Base-by-base conservation (phyloP, 2,888 invertebrate species). In the Galeruca laticollis region DNA sequence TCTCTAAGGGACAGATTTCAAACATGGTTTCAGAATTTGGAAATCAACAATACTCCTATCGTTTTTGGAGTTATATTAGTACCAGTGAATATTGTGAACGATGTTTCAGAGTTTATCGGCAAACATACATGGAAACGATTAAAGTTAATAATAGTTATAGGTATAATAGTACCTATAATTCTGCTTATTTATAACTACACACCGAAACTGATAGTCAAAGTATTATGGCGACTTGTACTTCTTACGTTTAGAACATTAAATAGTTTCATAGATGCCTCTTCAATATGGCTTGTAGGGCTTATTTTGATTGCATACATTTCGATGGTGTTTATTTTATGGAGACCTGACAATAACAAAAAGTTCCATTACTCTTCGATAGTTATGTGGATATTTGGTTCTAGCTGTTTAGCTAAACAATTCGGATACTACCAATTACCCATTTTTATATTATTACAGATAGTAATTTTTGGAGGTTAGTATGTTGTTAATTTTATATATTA, bases 51-150 rank as follows among this genome's bases (percentile, higher is more conserved):
- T 73, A 91, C 90, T 4, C 92, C 93, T 76, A 87, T 94, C 43
- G 80, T 93, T 56, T 82, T 91, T 33, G 87, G 88, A 31, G 68
- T 86, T 33, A 74, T 89, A 73, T 84, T 92, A 70, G 88, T 92
- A 63, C 98, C 98, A 1, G 81, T 96, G 21, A 91, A 93, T 82
- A 88, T 94, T 43, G 87, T 94, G 2, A 94, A 96, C 82, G 88
- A 89, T 77, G 86, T 92, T 10, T 94, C 96, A 0, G 93, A 95
- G 77, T 87, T 89, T 57, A 88, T 96, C 66, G 94, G 94, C 10
- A 87, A 88, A 72, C 91, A 91, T 81, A 87, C 96, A 63, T 88
- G 88, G 77, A 89, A 90, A 75, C 90, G 94, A 82, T 85, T 91
- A 77, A 91, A 91, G 79, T 84, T 90, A 20, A 86, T 93, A 56